A percentile compares a stretch with the other conserved stretches of the same genome.
These are phyloP conservation scores for Myrmophylax atrothorax DNA, from an alignment of 2,113 vertebrate genomes.

Conservation along the genomic window DNA sequence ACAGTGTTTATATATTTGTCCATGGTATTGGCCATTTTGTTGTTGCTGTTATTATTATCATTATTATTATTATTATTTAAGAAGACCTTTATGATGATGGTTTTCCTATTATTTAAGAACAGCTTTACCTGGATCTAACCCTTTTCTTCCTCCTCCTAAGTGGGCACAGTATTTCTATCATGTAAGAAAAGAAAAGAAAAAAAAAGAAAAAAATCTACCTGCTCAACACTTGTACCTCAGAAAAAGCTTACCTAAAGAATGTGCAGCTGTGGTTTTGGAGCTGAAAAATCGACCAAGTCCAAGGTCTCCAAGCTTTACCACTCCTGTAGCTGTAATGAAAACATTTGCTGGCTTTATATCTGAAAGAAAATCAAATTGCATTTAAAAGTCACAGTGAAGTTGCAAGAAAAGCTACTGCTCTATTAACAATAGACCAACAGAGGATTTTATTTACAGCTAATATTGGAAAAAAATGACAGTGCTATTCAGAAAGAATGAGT, in stretches of 20 bases:
- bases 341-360: slow-evolving; percentile 98
- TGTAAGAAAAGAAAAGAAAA: background rate
- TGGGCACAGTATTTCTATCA: background rate
- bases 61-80: background rate
- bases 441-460: background rate
- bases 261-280: slow-evolving; percentile 95
- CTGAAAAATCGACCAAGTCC: slow-evolving; percentile 97
- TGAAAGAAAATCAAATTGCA: slow-evolving; percentile 46
- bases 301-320: slow-evolving; percentile 96
- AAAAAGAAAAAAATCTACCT: background rate
- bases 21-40: background rate
- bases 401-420: background rate
- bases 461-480: background rate
- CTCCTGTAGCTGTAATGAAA: slow-evolving; percentile 97
- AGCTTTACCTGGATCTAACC: background rate
- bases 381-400: background rate
- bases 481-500: background rate
- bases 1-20: background rate
- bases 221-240: background rate
- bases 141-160: background rate
- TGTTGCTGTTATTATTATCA: background rate
- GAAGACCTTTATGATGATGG: background rate
- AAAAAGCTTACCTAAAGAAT: slow-evolving; percentile 88
- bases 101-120: background rate
- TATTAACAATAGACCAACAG: background rate